Percentiles rank a stretch among this genome's conserved stretches.
These are phyloP conservation scores for Mallotus villosus DNA, from an alignment of 2,797 vertebrate species.

Conservation along the genomic window DNA sequence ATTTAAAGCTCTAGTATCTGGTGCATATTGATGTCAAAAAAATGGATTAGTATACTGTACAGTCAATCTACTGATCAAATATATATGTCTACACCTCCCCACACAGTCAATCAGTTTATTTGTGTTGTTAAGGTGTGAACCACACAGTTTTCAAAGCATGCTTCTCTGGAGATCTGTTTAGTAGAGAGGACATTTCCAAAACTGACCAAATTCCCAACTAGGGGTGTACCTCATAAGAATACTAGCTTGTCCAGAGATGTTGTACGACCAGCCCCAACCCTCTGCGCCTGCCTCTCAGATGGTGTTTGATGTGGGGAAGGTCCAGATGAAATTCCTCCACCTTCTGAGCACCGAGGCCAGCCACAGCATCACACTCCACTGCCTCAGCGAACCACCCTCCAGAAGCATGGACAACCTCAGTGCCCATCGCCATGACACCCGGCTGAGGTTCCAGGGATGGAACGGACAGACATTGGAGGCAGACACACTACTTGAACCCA, in stretches of 20 bases:
- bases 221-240: background rate
- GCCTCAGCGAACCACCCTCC: conserved; percentile 73
- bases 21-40: too few relatives aligned
- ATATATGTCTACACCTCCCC: too few relatives aligned
- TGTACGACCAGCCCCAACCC: background rate
- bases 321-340: conserved; percentile 99
- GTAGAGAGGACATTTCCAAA: too few relatives aligned
- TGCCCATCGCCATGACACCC: conserved; percentile 41
- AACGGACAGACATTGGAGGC: conserved; percentile 88
- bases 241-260: background rate
- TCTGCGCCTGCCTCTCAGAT: conserved; percentile 72
- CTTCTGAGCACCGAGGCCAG: conserved; percentile 89
- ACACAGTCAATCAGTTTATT: too few relatives aligned
- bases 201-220: background rate
- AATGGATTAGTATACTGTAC: too few relatives aligned
- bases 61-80: too few relatives aligned
- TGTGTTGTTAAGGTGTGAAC: too few relatives aligned
- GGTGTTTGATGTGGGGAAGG: conserved; percentile 86
- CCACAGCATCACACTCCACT: conserved; percentile 88
- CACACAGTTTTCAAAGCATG: too few relatives aligned
- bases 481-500: conserved; percentile 83
- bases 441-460: conserved; percentile 87
- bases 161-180: too few relatives aligned
- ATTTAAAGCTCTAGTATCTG: background rate
- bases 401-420: conserved; percentile 37